Evolutionary conservation across 2,888 invertebrate genomes (phyloP), one percentile per base, ranked within the genome.

Genomic region (Hypsopygia costalis): DNA sequence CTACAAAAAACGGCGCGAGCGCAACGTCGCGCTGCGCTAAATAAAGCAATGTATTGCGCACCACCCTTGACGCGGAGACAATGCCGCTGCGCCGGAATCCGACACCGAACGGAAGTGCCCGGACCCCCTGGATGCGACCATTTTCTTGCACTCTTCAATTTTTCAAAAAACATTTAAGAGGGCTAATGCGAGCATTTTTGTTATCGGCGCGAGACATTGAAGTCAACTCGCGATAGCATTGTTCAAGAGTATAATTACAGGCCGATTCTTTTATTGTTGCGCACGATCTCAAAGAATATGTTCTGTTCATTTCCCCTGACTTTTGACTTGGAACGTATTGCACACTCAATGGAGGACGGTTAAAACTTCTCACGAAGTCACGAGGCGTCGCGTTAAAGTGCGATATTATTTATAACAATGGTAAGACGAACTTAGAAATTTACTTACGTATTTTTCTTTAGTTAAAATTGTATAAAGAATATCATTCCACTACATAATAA

Each of bases 231-330:
- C 75, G 74, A 57, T 62, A 60, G 51, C 65, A 79, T 88, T 88
- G 88, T 88, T 88, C 82, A 67, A 69, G 62, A 69, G 69, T 80
- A 77, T 87, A 88, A 88, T 88, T 88, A 87, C 79, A 69, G 25
- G 1, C 25, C 25, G 67, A 74, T 74, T 77, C 70, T 63, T 73
- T 73, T 69, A 83, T 87, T 83, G 81, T 86, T 74, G 70, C 68
- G 66, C 68, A 65, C 59, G 68, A 79, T 83, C 81, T 82, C 81
- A 83, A 81, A 86, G 82, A 87, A 86, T 85, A 87, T 86, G 87
- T 69, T 83, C 69, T 16, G 71, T 74, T 78, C 71, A 67, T 73
- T 77, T 70, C 77, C 85, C 83, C 81, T 81, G 85, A 86, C 78
- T 85, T 83, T 75, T 85, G 79, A 80, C 80, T 82, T 52, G 67